Percentiles rank a stretch among this genome's conserved stretches.
phyloP scores from a whole-genome alignment of 2,888 invertebrate species.

The Ptychoptera contaminata region DNA sequence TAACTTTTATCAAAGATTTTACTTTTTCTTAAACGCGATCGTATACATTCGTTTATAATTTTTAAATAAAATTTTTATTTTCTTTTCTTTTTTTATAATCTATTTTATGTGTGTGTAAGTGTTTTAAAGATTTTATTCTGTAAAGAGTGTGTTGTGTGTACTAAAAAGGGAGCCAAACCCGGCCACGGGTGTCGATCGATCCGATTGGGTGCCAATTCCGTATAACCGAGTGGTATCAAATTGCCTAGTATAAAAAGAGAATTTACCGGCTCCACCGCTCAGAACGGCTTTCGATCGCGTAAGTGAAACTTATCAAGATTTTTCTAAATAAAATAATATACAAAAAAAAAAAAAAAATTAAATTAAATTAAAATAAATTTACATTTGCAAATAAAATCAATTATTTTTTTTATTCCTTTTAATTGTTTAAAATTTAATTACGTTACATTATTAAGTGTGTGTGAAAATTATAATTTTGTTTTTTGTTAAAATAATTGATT shows the following conservation, averaged over 20 bases:
- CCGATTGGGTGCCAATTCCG: conserved; percentile 16
- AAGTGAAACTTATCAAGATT: conserved; percentile 45
- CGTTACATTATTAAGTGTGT: too few relatives aligned
- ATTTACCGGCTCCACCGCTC: conserved; percentile 57
- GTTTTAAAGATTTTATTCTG: conserved; percentile 6
- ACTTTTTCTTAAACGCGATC: too few relatives aligned
- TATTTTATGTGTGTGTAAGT: conserved; percentile 1
- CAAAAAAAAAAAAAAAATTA: conserved; percentile 4
- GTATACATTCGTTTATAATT: too few relatives aligned
- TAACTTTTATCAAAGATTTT: too few relatives aligned
- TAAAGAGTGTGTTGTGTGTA: conserved; percentile 14
- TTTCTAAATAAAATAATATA: conserved; percentile 9
- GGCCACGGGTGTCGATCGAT: conserved; percentile 18
- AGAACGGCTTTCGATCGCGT: conserved; percentile 94
- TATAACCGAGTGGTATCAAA: conserved; percentile 30
- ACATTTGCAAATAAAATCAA: background rate
- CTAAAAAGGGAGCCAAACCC: conserved; percentile 26
- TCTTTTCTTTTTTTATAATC: too few relatives aligned
- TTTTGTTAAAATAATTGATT: too few relatives aligned
- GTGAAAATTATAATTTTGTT: too few relatives aligned
- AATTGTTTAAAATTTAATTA: background rate
- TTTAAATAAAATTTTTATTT: too few relatives aligned
- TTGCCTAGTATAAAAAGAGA: conserved; percentile 35
- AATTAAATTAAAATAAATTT: background rate
- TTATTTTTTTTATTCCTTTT: conserved; percentile 1